A percentile compares a stretch with the other conserved stretches of the same genome.
These are phyloP conservation scores for Grallaria varia DNA, from an alignment of 2,113 vertebrate species.

Conservation along the genomic window DNA sequence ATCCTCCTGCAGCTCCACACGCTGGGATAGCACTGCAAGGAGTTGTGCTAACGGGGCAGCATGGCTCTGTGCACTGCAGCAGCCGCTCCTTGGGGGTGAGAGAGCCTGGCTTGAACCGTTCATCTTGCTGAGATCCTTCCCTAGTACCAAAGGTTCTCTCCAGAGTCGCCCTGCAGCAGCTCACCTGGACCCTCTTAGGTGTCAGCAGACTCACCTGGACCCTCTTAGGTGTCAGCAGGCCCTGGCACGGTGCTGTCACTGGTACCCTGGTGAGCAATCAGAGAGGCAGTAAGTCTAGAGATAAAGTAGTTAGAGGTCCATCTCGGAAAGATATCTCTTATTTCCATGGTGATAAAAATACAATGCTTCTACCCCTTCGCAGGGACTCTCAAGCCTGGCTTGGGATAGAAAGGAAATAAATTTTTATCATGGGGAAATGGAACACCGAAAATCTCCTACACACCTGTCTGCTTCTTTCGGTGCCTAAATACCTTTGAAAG, in stretches of 20 bases:
- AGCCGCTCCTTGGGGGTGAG: fast-evolving
- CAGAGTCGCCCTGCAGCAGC: background rate
- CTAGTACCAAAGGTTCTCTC: background rate
- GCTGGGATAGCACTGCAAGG: background rate
- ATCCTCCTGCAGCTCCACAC: background rate
- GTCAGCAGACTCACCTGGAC: background rate
- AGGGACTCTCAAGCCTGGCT: background rate
- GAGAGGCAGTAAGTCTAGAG: background rate
- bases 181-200: background rate
- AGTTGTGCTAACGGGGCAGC: background rate
- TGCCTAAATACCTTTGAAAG: constrained; percentile 59
- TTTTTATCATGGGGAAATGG: constrained; percentile 24
- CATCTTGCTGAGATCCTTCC: background rate
- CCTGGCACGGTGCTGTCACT: background rate
- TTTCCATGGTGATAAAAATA: background rate
- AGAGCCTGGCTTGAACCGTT: background rate
- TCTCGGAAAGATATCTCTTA: background rate
- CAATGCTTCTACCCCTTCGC: background rate
- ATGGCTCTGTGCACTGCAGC: fast-evolving
- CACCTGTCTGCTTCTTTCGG: constrained; percentile 50
- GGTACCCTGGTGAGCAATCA: background rate
- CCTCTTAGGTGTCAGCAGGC: background rate
- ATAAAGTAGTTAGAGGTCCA: background rate
- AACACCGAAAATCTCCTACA: constrained; percentile 18
- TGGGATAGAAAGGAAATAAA: constrained; percentile 22